Conservation (phyloP, 1,140 invertebrate species). For the Cydia fagiglandana region DNA sequence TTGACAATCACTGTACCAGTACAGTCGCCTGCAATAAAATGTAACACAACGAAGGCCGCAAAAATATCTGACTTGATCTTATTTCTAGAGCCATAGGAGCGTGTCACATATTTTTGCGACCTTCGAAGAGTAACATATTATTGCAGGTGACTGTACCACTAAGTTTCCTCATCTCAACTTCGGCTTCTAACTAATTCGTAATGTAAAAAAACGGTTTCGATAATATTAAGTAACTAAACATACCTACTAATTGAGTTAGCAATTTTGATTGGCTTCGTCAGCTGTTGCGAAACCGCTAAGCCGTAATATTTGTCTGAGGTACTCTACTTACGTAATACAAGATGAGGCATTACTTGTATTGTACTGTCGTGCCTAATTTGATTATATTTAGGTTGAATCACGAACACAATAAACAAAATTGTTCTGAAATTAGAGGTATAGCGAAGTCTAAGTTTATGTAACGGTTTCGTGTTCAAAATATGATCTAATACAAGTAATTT, state of each 20-base stretch:
- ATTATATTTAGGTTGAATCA: slow-evolving; percentile 27
- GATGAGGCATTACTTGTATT: slow-evolving; percentile 24
- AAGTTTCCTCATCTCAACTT: too few species aligned
- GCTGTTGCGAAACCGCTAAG: background rate
- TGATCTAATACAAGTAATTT: background rate
- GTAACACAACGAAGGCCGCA: too few species aligned
- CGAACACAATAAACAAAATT: background rate
- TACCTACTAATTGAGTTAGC: background rate
- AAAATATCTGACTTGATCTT: too few species aligned
- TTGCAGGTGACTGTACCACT: too few species aligned
- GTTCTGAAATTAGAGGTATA: background rate
- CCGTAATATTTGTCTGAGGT: slow-evolving; percentile 8
- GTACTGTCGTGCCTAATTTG: slow-evolving; percentile 17
- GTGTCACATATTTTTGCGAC: too few species aligned
- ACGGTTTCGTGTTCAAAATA: background rate
- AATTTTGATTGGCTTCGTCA: background rate
- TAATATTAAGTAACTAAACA: background rate
- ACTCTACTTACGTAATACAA: background rate
- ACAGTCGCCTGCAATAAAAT: too few species aligned
- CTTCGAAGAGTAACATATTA: too few species aligned
- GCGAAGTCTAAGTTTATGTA: slow-evolving; percentile 2
- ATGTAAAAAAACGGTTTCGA: background rate
- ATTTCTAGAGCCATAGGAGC: too few species aligned
- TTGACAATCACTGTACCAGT: too few species aligned
- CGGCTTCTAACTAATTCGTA: background rate